A percentile compares a stretch with the other conserved stretches of the same genome.
Conservation (phyloP, 2,797 vertebrate genomes). For the Sebastes trivittatus region DNA sequence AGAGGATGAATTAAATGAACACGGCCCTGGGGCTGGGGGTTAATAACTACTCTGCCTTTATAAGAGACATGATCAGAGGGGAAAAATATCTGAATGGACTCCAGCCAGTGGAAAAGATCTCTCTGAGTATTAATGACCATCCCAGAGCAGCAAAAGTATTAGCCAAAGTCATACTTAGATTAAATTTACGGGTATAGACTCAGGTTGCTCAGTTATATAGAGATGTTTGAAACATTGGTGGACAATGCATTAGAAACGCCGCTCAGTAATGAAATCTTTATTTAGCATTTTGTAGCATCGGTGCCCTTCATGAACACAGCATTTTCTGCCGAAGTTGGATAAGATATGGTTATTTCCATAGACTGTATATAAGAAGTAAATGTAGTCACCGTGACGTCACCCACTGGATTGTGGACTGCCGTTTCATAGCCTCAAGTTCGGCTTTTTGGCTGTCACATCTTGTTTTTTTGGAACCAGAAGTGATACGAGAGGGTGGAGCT, state of each 20-base stretch:
- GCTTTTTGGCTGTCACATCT: too few species aligned
- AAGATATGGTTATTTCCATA: background rate
- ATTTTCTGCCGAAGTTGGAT: background rate
- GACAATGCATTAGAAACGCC: background rate
- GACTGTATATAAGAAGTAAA: too few species aligned
- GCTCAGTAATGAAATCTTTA: background rate
- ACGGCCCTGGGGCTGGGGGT: slow-evolving; percentile 27
- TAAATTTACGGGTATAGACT: too few species aligned
- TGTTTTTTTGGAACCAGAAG: too few species aligned
- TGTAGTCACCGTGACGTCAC: too few species aligned
- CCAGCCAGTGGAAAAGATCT: background rate
- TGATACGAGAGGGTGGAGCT: too few species aligned
- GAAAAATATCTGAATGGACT: background rate
- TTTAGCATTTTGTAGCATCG: background rate
- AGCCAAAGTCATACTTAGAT: background rate
- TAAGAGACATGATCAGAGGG: slow-evolving; percentile 24
- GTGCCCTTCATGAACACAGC: background rate
- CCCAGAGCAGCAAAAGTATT: background rate
- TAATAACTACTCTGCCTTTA: slow-evolving; percentile 45
- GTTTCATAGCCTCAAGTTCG: too few species aligned
- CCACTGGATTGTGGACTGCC: too few species aligned
- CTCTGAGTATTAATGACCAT: background rate
- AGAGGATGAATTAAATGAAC: slow-evolving; percentile 49
- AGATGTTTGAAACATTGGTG: background rate
- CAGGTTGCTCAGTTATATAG: background rate